Evolutionary conservation across 2,888 invertebrate species (phyloP).

Genomic region (Caenorhabditis afra): DNA sequence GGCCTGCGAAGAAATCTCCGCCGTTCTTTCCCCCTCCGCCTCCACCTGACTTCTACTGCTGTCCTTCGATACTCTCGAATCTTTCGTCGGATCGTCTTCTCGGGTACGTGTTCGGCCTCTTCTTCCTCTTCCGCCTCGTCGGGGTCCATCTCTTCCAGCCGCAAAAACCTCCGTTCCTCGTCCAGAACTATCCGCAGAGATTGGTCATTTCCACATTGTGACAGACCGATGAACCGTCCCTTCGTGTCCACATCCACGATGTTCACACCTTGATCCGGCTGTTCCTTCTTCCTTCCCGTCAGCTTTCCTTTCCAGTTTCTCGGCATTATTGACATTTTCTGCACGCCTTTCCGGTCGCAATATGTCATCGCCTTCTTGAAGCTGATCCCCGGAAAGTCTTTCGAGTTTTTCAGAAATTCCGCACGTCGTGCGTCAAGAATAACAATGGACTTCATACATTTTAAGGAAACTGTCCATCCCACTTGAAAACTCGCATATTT

Average conservation of each 20-base stretch:
- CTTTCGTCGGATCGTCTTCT: not conserved
- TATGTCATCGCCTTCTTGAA: constrained; percentile 1
- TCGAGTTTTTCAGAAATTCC: constrained; percentile 11
- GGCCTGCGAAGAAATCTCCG: constrained; percentile 4
- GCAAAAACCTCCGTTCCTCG: no score
- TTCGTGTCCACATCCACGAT: no score
- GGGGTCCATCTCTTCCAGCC: no score
- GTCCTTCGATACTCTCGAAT: not conserved
- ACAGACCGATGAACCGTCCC: no score
- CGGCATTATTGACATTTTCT: constrained; percentile 13
- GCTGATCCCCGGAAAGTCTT: not conserved
- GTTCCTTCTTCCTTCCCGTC: not conserved
- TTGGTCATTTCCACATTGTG: no score
- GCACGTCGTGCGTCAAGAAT: constrained; percentile 29
- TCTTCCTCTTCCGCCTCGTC: no score
- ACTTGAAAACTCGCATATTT: constrained; percentile 43
- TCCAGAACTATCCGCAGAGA: no score
- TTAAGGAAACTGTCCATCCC: constrained; percentile 32
- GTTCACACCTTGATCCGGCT: not conserved
- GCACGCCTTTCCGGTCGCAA: not conserved
- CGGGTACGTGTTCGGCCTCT: no score
- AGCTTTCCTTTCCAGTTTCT: constrained; percentile 9
- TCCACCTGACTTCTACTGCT: not conserved
- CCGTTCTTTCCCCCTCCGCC: not conserved
- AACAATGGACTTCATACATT: constrained; percentile 8